Conservation (phyloP, 2,888 invertebrate species). For the Nematopogon swammerdamellus region DNA sequence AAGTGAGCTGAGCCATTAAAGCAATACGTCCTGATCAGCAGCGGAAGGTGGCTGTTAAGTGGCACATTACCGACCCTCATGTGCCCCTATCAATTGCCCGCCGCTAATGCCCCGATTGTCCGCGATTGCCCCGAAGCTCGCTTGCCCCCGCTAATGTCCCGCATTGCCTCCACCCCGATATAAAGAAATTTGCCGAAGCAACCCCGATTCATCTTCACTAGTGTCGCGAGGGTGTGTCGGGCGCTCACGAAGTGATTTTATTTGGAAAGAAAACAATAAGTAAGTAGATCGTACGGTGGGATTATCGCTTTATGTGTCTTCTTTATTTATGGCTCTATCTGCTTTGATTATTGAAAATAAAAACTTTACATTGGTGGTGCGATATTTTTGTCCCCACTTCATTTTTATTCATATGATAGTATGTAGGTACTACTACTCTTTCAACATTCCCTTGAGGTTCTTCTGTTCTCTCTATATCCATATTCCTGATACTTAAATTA, state of each 20-base stretch:
- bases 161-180: background rate
- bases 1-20: no score
- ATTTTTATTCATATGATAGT: no score
- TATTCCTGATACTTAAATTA: no score
- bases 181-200: background rate
- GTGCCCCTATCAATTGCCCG: background rate
- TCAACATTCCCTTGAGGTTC: no score
- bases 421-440: no score
- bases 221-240: slow-evolving; percentile 21
- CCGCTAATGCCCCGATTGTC: background rate
- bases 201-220: slow-evolving; percentile 34
- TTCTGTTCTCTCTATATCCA: no score
- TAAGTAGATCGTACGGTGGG: no score
- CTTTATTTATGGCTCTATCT: no score
- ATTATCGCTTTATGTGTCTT: no score
- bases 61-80: background rate
- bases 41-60: background rate
- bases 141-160: background rate
- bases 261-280: background rate
- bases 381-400: no score
- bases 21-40: background rate
- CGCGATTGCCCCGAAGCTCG: background rate
- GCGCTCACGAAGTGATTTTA: background rate
- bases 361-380: no score
- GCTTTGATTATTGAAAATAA: no score